phyloP scores from a whole-genome alignment of 1,140 invertebrate genomes.

The Danaus plexippus region DNA sequence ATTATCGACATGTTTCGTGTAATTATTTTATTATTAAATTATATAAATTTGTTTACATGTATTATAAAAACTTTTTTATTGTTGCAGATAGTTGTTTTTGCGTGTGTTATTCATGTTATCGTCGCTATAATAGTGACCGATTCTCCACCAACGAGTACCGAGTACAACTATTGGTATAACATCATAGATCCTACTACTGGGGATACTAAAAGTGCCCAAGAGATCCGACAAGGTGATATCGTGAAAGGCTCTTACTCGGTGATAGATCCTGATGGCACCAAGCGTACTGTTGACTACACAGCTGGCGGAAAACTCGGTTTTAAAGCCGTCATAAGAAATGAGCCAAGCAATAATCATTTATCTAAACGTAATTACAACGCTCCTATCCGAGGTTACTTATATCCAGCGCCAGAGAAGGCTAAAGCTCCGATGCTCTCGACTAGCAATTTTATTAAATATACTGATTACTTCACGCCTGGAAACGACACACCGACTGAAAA shows the following conservation, averaged over 20 bases:
- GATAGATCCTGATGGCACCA: conserved; percentile 76
- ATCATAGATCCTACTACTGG: conserved; percentile 72
- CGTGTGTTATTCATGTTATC: conserved; percentile 25
- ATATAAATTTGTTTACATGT: conserved; percentile 6
- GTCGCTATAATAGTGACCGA: conserved; percentile 54
- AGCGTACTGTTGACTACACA: conserved; percentile 80
- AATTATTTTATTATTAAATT: conserved; percentile 21
- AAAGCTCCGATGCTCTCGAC: conserved; percentile 9
- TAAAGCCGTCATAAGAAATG: conserved; percentile 76
- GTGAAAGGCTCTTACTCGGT: conserved; percentile 74
- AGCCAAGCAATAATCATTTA: conserved; percentile 28
- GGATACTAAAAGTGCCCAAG: conserved; percentile 75
- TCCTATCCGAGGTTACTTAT: neutral
- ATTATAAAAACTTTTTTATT: conserved; percentile 7
- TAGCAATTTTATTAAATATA: conserved; percentile 11
- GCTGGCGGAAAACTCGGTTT: conserved; percentile 79
- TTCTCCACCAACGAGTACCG: conserved; percentile 39
- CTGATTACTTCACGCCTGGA: conserved; percentile 26
- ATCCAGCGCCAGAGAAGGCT: neutral
- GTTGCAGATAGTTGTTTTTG: conserved; percentile 35
- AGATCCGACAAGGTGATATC: conserved; percentile 72
- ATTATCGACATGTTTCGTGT: conserved; percentile 44
- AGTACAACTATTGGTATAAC: conserved; percentile 72
- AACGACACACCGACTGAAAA: conserved; percentile 16
- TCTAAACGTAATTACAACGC: conserved; percentile 1